Evolutionary conservation across 2,797 vertebrate species (phyloP).

Genomic region (Leptatherina wallacei): DNA sequence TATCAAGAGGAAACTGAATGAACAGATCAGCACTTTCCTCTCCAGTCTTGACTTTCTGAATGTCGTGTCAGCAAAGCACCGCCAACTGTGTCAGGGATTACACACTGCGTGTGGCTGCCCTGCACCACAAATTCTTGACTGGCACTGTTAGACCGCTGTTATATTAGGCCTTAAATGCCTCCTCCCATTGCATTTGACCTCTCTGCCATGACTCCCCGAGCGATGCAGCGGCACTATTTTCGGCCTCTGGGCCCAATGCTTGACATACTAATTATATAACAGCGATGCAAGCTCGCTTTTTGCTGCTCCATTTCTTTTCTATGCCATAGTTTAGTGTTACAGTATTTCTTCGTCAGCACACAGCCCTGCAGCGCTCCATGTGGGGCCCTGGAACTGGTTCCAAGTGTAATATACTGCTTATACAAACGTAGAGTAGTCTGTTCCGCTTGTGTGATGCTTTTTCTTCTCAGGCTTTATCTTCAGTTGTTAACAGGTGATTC

Average conservation of each 20-base stretch:
- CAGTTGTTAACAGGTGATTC: neutral
- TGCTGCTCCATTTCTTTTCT: constrained; percentile 79
- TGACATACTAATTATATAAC: constrained; percentile 78
- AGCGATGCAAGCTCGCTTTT: constrained; percentile 57
- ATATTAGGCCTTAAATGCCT: constrained; percentile 43
- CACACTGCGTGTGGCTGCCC: constrained; percentile 43
- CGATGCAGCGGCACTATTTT: constrained; percentile 63
- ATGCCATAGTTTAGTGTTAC: constrained; percentile 71
- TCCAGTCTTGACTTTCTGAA: constrained; percentile 49
- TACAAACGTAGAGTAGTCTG: no score
- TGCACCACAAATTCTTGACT: constrained; percentile 58
- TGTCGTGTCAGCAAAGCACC: constrained; percentile 70
- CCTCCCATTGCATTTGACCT: constrained; percentile 45
- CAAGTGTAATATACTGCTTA: neutral
- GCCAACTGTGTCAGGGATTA: constrained; percentile 73
- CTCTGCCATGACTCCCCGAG: constrained; percentile 48
- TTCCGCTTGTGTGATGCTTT: neutral
- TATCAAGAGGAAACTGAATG: constrained; percentile 52
- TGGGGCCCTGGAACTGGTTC: constrained; percentile 26
- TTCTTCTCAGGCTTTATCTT: neutral
- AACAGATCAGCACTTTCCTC: constrained; percentile 68
- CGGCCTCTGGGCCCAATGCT: constrained; percentile 63
- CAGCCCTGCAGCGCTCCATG: constrained; percentile 17
- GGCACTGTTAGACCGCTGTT: constrained; percentile 56
- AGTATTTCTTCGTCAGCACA: constrained; percentile 45